These are phyloP conservation scores for Zenarchopterus dispar DNA, from an alignment of 2,797 vertebrate species.

Conservation along the genomic window DNA sequence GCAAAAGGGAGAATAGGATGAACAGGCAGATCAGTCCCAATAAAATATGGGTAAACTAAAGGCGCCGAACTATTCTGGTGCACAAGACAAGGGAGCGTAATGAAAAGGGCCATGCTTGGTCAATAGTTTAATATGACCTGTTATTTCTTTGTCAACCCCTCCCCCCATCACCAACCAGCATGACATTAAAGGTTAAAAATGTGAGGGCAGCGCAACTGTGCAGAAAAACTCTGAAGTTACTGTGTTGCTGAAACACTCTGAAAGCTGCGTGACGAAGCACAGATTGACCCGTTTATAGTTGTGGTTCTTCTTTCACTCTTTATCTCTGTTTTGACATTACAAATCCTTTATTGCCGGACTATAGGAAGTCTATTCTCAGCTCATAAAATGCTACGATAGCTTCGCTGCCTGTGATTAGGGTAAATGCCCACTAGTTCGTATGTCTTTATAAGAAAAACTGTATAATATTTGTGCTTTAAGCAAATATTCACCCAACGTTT, in stretches of 20 bases:
- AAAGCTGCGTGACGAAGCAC: constrained; percentile 6
- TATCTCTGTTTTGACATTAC: neutral
- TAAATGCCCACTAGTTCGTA: too few species aligned
- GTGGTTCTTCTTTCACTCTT: neutral
- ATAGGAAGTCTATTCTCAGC: neutral
- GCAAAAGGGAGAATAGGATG: too few species aligned
- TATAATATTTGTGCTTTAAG: constrained; percentile 1
- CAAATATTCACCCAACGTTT: constrained; percentile 1
- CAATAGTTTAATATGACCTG: constrained; percentile 50
- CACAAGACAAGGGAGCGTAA: constrained; percentile 11
- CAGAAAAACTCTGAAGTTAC: constrained; percentile 68
- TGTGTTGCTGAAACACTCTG: constrained; percentile 37
- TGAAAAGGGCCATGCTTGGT: constrained; percentile 34
- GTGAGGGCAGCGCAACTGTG: constrained; percentile 63
- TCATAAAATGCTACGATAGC: neutral
- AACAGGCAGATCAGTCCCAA: too few species aligned
- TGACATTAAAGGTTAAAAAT: constrained; percentile 70
- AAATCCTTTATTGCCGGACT: neutral
- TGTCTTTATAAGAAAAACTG: neutral
- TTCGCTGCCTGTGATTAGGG: too few species aligned
- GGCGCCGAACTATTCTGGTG: neutral
- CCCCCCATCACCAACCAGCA: constrained; percentile 21
- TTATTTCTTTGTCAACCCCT: constrained; percentile 29
- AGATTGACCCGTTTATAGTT: constrained; percentile 15
- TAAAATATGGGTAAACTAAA: neutral